Conservation (phyloP, 37 sponge, comb jelly and placozoan genomes). For the Eunapius fragilis region DNA sequence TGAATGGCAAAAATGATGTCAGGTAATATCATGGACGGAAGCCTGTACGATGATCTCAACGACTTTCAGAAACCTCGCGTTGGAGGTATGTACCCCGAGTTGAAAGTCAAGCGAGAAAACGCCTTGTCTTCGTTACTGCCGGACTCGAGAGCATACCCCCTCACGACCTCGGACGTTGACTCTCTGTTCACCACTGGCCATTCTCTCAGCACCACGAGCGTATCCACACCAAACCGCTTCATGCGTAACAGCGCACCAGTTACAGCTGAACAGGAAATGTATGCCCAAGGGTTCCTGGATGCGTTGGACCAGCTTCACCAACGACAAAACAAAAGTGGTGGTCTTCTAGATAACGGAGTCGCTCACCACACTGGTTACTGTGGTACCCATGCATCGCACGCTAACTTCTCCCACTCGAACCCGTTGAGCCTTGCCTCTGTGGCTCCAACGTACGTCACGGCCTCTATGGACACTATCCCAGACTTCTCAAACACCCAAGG, state of each 20-base stretch:
- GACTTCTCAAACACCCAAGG: conserved; percentile 18
- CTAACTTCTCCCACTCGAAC: background rate
- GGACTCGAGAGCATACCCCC: conserved; percentile 9
- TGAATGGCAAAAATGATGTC: conserved; percentile 47
- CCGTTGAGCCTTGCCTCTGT: conserved; percentile 41
- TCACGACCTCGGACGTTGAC: conserved; percentile 55
- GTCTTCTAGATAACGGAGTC: background rate
- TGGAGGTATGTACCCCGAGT: conserved; percentile 19
- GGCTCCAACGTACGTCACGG: conserved; percentile 78
- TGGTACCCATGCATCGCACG: background rate
- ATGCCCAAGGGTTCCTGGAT: conserved; percentile 80
- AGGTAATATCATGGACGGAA: conserved; percentile 38
- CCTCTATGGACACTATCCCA: conserved; percentile 55
- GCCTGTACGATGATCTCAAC: conserved; percentile 58
- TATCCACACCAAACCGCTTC: conserved; percentile 38
- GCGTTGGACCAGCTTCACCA: conserved; percentile 49
- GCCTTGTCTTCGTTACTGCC: background rate
- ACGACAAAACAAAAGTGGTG: background rate
- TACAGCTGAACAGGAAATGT: conserved; percentile 83
- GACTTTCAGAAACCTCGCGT: conserved; percentile 24
- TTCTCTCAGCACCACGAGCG: conserved; percentile 22
- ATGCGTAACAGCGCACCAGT: conserved; percentile 12
- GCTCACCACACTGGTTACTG: background rate
- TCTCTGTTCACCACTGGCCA: conserved; percentile 22
- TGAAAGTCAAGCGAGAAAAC: conserved; percentile 15